A percentile compares a stretch with the other conserved stretches of the same genome.
phyloP scores from a whole-genome alignment of 92 coral and sea anemone genomes.

The Montipora capitata region DNA sequence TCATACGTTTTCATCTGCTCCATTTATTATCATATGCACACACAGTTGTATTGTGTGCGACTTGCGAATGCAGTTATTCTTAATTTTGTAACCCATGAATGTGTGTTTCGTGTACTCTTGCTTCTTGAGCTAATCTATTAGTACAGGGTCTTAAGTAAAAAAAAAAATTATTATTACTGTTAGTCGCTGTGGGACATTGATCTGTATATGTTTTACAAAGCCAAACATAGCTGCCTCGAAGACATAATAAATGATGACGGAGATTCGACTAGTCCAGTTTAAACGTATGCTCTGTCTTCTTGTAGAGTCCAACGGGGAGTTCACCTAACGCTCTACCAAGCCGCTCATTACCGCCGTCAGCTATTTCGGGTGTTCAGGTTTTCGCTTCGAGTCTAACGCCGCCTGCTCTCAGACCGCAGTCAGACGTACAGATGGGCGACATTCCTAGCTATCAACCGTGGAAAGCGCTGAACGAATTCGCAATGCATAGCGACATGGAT shows the following conservation, averaged over 20 bases:
- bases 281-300: conserved; percentile 27
- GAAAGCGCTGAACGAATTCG: conserved; percentile 98
- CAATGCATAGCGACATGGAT: conserved; percentile 97
- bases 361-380: conserved; percentile 86
- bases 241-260: conserved; percentile 43
- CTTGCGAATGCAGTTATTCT: neutral
- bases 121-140: neutral
- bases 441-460: conserved; percentile 97
- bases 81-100: conserved; percentile 2
- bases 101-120: neutral
- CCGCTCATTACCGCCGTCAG: conserved; percentile 80
- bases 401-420: conserved; percentile 80
- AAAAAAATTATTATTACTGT: conserved; percentile 40
- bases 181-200: conserved; percentile 39
- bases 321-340: conserved; percentile 80
- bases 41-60: conserved; percentile 32
- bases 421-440: conserved; percentile 83
- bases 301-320: conserved; percentile 88
- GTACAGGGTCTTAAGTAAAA: neutral
- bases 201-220: conserved; percentile 44
- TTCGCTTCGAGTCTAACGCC: conserved; percentile 80
- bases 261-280: conserved; percentile 37
- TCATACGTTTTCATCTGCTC: conserved; percentile 23
- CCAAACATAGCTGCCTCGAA: conserved; percentile 42
- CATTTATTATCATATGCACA: conserved; percentile 8